Percentiles rank a stretch among this genome's conserved stretches.
phyloP scores from a whole-genome alignment of 2,797 vertebrate species.

The Sebastolobus altivelis region DNA sequence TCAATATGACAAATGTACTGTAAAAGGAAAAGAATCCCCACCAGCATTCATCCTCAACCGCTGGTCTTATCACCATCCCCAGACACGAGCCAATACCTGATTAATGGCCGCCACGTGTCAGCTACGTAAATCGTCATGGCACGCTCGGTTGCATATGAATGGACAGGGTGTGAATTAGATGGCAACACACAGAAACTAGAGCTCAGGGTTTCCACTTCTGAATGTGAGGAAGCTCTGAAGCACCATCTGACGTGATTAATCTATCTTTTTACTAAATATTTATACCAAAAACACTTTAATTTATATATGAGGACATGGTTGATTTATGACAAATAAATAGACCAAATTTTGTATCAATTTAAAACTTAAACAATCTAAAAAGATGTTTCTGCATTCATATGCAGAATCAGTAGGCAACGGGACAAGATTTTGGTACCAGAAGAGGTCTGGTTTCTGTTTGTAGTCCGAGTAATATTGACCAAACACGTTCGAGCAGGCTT shows the following conservation, averaged over 20 bases:
- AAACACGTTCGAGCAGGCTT: not conserved
- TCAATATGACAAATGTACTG: conserved; percentile 67
- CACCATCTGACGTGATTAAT: not conserved
- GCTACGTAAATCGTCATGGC: conserved; percentile 63
- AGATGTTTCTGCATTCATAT: not conserved
- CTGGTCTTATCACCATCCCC: conserved; percentile 62
- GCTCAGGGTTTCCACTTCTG: conserved; percentile 11
- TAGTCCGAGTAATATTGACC: too few species aligned
- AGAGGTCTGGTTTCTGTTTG: accelerated
- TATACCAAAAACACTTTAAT: not conserved
- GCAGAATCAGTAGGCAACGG: not conserved
- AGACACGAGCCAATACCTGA: conserved; percentile 70
- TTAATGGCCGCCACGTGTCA: conserved; percentile 68
- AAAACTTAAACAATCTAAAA: not conserved
- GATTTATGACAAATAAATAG: not conserved
- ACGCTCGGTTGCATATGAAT: conserved; percentile 56
- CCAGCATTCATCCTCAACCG: conserved; percentile 42
- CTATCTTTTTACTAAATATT: not conserved
- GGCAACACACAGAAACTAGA: conserved; percentile 7
- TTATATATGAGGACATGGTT: not conserved
- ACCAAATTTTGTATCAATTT: not conserved
- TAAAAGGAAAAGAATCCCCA: conserved; percentile 39
- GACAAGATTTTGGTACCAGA: not conserved
- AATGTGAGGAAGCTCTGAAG: not conserved
- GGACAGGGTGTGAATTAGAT: conserved; percentile 43